Evolutionary conservation across 2,113 vertebrate species (phyloP), one percentile per base, ranked within the genome.

Genomic region (Vombatus ursinus): DNA sequence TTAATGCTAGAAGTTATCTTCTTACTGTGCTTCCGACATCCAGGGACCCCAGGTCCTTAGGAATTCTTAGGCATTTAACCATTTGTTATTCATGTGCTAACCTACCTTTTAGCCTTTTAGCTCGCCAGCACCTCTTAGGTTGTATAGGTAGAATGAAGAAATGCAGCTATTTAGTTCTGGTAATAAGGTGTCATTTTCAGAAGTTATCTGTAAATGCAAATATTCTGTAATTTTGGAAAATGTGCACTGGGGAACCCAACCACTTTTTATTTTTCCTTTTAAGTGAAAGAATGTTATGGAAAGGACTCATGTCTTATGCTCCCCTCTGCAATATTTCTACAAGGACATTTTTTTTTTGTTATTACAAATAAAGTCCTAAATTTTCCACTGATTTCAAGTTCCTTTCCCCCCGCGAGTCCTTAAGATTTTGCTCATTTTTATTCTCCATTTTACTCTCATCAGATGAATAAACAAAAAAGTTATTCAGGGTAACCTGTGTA

Each of bases 361-460:
- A 52, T 95, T 96, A 95, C 23, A 94, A 77, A 77, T 22, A 97
- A 96, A 97, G 92, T 68, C 68, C 91, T 95, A 92, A 77, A 77
- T n/a, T 77, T 77, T 77, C 68, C 68, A 77, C 89, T 50, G 50
- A 9, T 52, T 26, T 95, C 1, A 44, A 44, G n/a, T 52, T 37
- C 51, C 23, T 49, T 91, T 16, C n/a, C 95, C 53, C 68, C n/a
- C n/a, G 50, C 51, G 28, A n/a, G 48, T n/a, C 50, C 0, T n/a
- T n/a, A n/a, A 77, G 37, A 19, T n/a, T n/a, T 77, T 37, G 61
- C 12, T 68, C 57, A 31, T 37, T n/a, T n/a, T 1, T n/a, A n/a
- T 11, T 61, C 28, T 61, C 25, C 24, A 26, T 54, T 54, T 28
- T 31, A 61, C 11, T 31, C 31, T 77, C 16, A 1, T n/a, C 37